These are phyloP conservation scores for Leptinotarsa peninsularis DNA, from an alignment of 2,888 invertebrate genomes.

Conservation along the genomic window DNA sequence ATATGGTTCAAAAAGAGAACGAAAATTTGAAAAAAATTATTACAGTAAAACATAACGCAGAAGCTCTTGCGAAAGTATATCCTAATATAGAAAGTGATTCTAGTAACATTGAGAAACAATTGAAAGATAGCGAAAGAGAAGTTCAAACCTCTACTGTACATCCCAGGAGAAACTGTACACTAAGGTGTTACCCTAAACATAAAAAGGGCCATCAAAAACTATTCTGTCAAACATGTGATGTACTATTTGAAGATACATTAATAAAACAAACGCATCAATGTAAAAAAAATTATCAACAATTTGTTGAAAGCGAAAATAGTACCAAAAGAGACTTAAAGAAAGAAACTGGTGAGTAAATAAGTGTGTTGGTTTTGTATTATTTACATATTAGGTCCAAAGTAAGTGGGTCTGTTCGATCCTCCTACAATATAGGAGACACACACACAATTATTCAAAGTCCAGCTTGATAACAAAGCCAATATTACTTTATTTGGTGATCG, in stretches of 20 bases:
- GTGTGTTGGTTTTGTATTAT: background rate
- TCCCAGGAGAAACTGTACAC: conserved; percentile 17
- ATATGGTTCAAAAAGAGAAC: conserved; percentile 47
- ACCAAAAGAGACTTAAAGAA: background rate
- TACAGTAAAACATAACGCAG: background rate
- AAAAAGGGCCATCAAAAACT: conserved; percentile 36
- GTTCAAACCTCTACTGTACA: no score
- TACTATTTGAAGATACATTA: conserved; percentile 20
- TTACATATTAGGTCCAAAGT: no score
- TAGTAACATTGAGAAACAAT: background rate
- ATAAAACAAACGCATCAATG: conserved; percentile 28
- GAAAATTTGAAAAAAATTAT: conserved; percentile 37
- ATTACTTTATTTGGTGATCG: no score
- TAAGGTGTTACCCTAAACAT: conserved; percentile 28
- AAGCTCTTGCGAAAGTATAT: background rate
- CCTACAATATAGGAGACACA: no score
- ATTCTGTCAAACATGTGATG: conserved; percentile 29
- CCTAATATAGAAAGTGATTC: background rate
- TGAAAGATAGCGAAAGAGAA: no score
- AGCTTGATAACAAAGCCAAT: no score
- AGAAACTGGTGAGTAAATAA: background rate
- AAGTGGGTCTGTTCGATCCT: no score
- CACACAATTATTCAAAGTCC: no score
- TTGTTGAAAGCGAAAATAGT: background rate
- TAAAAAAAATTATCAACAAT: conserved; percentile 1